Base-by-base conservation (phyloP, 1,140 invertebrate genomes). In the Drosophila sp. region DNA sequence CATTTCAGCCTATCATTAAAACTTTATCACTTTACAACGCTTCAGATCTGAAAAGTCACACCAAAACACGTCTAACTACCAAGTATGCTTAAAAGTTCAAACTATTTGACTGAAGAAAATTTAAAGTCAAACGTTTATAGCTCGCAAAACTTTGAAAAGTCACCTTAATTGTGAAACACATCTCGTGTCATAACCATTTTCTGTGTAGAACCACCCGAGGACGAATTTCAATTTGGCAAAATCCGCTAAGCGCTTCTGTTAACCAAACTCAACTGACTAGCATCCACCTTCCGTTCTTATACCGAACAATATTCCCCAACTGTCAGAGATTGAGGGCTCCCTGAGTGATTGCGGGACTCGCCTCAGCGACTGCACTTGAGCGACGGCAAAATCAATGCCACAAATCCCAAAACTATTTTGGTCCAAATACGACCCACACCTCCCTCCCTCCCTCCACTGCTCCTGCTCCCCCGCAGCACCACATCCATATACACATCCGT, bases 381-480 rank as follows among this genome's bases (percentile, higher is more conserved):
- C 72, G 84, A 76, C 83, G 80, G 68, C 71, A 70, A 80, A 87
- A 87, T 89, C 84, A 89, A 89, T 89, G 84, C 84, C 80, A 60
- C 80, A 89, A 89, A 84, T 89, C 77, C 77, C 85, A 80, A 89
- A 89, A 89, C 84, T 89, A 90, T 89, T 89, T 87, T 74, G 56
- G 44, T 61, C 69, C 66, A 67, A 76, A 76, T 17, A 86, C 73
- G 66, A 73, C 66, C 69, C 64, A 61, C 40, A 5, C 1, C 50
- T 2, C 23, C 29, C 6, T n/a, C 27, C 33, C n/a, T 25, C 44
- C 27, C 4, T 25, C 58, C 32, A 17, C 17, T n/a, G n/a, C n/a
- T n/a, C n/a, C n/a, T n/a, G 17, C 29, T 0, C 60, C 27, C 41
- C 33, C 29, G 41, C 35, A 32, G 58, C 55, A n/a, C 41, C 41